Evolutionary conservation across 2,888 invertebrate species (phyloP).

Genomic region (Onthophagus sagittarius): DNA sequence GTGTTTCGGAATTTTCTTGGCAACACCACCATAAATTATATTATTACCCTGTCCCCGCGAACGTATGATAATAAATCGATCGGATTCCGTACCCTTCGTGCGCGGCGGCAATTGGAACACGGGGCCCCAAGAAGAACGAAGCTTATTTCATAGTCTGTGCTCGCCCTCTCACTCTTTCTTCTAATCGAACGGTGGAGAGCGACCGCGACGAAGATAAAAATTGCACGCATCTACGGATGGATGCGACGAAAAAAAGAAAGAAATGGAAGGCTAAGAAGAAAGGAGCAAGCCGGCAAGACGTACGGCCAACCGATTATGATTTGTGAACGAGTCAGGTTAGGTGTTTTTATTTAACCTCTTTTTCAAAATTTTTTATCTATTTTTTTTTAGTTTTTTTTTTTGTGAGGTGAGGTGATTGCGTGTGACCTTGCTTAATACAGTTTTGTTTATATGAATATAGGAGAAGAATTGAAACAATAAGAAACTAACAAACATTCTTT

Average conservation of each 20-base stretch:
- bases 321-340: conserved; percentile 37
- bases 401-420: conserved; percentile 17
- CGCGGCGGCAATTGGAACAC: conserved; percentile 46
- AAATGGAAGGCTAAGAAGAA: conserved; percentile 24
- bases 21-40: conserved; percentile 50
- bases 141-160: conserved; percentile 34
- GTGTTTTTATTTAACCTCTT: conserved; percentile 15
- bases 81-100: conserved; percentile 48
- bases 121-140: conserved; percentile 32
- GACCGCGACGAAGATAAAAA: conserved; percentile 32
- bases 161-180: background rate
- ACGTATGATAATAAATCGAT: conserved; percentile 50
- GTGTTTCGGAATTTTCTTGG: conserved; percentile 30
- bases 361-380: too few species aligned
- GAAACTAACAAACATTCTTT: too few species aligned
- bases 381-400: conserved; percentile 24
- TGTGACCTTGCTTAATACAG: background rate
- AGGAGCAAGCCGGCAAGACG: conserved; percentile 37
- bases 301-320: conserved; percentile 44
- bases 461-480: too few species aligned
- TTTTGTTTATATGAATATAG: background rate
- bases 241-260: background rate
- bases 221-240: conserved; percentile 32
- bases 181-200: background rate
- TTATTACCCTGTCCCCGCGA: conserved; percentile 49